These are phyloP conservation scores for Hartigia nigra DNA, from an alignment of 2,888 invertebrate genomes.

Conservation along the genomic window DNA sequence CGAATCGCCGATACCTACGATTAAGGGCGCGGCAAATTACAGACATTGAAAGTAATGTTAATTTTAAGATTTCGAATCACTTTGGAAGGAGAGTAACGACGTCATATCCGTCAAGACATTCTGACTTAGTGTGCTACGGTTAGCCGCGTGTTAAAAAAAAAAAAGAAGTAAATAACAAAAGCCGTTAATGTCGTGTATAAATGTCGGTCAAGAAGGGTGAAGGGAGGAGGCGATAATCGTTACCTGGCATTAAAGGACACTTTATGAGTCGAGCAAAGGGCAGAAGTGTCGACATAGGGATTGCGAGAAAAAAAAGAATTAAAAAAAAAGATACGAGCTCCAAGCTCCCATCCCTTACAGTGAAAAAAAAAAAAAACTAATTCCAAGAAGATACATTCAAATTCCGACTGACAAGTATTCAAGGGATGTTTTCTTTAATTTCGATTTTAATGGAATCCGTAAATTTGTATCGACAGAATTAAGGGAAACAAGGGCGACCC, in stretches of 20 bases:
- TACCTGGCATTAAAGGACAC: background rate
- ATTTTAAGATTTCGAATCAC: background rate
- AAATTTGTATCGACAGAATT: no score
- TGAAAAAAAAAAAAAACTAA: no score
- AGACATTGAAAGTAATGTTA: background rate
- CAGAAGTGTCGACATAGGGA: conserved; percentile 11
- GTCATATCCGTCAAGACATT: background rate
- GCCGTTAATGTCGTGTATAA: background rate
- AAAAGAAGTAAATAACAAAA: background rate
- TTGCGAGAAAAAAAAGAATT: conserved; percentile 14
- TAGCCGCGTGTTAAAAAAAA: background rate
- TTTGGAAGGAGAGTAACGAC: background rate
- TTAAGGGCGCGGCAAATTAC: no score
- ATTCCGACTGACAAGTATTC: no score
- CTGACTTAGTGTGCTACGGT: background rate
- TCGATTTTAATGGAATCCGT: no score
- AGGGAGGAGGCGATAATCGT: background rate
- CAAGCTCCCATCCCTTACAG: no score
- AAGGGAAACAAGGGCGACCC: no score
- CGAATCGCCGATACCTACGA: no score
- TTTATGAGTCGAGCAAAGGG: background rate
- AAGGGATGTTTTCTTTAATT: no score
- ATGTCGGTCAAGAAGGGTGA: background rate
- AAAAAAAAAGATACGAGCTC: no score
- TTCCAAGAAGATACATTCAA: no score